Percentiles rank a stretch among this genome's conserved stretches.
Conservation (phyloP, 2,113 vertebrate genomes). For the Verasper variegatus region DNA sequence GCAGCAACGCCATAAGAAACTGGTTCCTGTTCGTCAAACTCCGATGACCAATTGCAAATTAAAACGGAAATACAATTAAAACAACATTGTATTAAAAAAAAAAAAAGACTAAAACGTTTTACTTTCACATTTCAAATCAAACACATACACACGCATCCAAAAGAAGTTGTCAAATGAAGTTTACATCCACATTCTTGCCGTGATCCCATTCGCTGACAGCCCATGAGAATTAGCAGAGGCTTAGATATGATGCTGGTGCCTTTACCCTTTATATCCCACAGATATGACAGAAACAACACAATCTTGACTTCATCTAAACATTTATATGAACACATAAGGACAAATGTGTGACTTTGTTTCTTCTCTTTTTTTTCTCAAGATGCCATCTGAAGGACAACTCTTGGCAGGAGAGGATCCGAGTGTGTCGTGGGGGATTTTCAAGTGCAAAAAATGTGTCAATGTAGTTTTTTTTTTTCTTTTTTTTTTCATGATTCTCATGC, state of each 20-base stretch:
- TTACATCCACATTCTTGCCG: slow-evolving; percentile 71
- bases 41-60: slow-evolving; percentile 54
- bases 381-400: slow-evolving; percentile 58
- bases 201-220: slow-evolving; percentile 61
- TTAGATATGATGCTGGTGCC: slow-evolving; percentile 71
- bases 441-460: slow-evolving; percentile 74
- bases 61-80: slow-evolving; percentile 65
- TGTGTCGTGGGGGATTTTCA: slow-evolving; percentile 57
- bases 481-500: slow-evolving; percentile 52
- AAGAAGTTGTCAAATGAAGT: slow-evolving; percentile 45
- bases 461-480: slow-evolving; percentile 39
- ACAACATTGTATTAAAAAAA: slow-evolving; percentile 53
- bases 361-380: slow-evolving; percentile 6
- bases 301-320: slow-evolving; percentile 42
- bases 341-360: slow-evolving; percentile 47
- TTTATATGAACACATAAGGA: slow-evolving; percentile 59
- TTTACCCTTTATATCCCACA: slow-evolving; percentile 68
- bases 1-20: slow-evolving; percentile 65
- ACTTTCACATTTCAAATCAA: slow-evolving; percentile 80
- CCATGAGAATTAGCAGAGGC: slow-evolving; percentile 57
- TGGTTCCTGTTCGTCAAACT: slow-evolving; percentile 56
- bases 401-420: slow-evolving; percentile 62
- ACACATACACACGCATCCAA: slow-evolving; percentile 44
- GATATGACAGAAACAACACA: slow-evolving; percentile 42
- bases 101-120: slow-evolving; percentile 43